Base-by-base conservation (phyloP, 2,888 invertebrate genomes). In the Machimus atricapillus region DNA sequence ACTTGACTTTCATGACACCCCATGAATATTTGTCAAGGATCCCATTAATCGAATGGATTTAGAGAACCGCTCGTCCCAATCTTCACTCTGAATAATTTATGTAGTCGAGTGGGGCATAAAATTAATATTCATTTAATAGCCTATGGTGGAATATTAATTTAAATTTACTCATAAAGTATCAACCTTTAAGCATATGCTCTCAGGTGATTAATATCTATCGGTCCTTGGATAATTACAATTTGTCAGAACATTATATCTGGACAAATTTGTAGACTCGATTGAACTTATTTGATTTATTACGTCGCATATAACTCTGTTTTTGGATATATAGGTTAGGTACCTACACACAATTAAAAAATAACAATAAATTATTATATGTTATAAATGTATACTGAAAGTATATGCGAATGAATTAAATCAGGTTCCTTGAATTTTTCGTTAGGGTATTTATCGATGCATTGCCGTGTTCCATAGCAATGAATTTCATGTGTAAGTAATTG, bases 1-100 rank as follows among this genome's bases (percentile, higher is more conserved):
- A 78, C 78, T 78, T 78, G 12, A 78, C 23, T 37, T 78, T 43
- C 78, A 46, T 78, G 23, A 23, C 46, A 27, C 19, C 9, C 78
- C 23, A 78, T 78, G 78, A 78, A 78, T 78, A 78, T 43, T 43
- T 78, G 78, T 43, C 78, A 78, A 78, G 78, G 78, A 78, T 37
- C 78, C 43, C 40, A 78, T 78, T 37, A 19, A 78, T 78, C 46
- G 40, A 78, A 37, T 78, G 46, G 43, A 43, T 78, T 23, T 78
- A 66, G 66, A n/a, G 12, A 23, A 9, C 78, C 78, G 23, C 40
- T 78, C 23, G 40, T 43, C 78, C 37, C 43, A 23, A 78, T 43
- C 40, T 40, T 78, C 40, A 37, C 23, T 23, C 43, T 78, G 78
- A 78, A 78, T 78, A 78, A 78, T 78, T 78, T 78, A 78, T 78